Conservation (phyloP, 2,888 invertebrate genomes). For the Phengaris alcon region DNA sequence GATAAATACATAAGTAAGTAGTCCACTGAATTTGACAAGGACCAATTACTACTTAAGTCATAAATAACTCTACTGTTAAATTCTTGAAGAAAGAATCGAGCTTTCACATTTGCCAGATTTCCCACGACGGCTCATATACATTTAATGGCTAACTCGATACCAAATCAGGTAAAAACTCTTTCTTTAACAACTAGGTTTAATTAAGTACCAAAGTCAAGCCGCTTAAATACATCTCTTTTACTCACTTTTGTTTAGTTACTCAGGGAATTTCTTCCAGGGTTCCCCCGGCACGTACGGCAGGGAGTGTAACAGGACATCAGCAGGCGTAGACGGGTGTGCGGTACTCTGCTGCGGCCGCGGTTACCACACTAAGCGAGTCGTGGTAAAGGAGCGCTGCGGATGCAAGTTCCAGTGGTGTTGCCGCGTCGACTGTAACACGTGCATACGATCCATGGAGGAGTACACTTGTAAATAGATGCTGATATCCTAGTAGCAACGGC, state of each 20-base stretch:
- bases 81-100: too few species aligned
- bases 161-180: too few species aligned
- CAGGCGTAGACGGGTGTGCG: slow-evolving; percentile 91
- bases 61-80: too few species aligned
- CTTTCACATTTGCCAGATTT: too few species aligned
- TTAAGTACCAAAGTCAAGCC: too few species aligned
- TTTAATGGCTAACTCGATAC: too few species aligned
- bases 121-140: too few species aligned
- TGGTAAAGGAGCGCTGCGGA: slow-evolving; percentile 89
- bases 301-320: slow-evolving; percentile 85
- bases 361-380: slow-evolving; percentile 90
- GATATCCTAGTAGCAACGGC: not conserved
- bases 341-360: slow-evolving; percentile 95
- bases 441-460: slow-evolving; percentile 87
- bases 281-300: slow-evolving; percentile 84
- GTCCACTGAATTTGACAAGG: too few species aligned
- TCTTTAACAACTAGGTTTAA: too few species aligned
- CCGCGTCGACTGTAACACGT: slow-evolving; percentile 94
- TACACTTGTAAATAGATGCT: slow-evolving; percentile 89
- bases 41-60: too few species aligned
- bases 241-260: not conserved
- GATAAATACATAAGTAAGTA: too few species aligned
- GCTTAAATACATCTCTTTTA: too few species aligned
- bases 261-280: slow-evolving; percentile 49
- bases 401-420: slow-evolving; percentile 99